Evolutionary conservation across 2,113 vertebrate genomes (phyloP), one percentile per base, ranked within the genome.

Genomic region (Macrotis lagotis): DNA sequence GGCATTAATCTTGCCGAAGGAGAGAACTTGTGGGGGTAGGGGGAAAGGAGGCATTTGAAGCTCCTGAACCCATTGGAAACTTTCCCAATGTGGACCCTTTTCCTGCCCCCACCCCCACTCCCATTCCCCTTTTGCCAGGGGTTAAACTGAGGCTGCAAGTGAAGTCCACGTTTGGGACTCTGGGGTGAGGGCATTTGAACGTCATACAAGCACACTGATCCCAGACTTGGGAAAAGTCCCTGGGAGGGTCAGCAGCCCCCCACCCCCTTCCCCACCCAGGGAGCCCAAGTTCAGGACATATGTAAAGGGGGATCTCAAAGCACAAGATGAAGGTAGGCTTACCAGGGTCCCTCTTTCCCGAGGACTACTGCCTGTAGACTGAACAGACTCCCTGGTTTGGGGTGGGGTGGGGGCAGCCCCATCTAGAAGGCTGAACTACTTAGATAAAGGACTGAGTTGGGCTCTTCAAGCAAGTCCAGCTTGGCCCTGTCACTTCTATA

Each of bases 131-230:
- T 11, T 44, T 9, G 25, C 48, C 90, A 55, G 66, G 66, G 66
- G 66, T 83, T 83, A 83, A 83, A 44, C 66, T 83, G 66, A 92
- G 91, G 88, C 92, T 51, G 91, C 90, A 16, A 92, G 90, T 22
- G 0, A 89, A 50, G 51, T 53, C 88, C 55, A 90, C 0, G 0
- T 48, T 52, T 48, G 92, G 93, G 74, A 26, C 55, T 91, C 0
- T 26, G 51, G 28, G 37, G 66, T 53, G 25, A 52, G 25, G 48
- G 48, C 37, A 48, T 74, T 93, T 92, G 88, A 48, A 59, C 48
- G 90, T 93, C 90, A 48, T 59, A 95, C 51, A 95, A 97, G 96
- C 97, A 97, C 95, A 97, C 66, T 83, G 96, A 96, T 48, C 89
- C 92, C 92, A 92, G 89, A 88, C 24, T 49, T 51, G 92, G 94